Conservation (phyloP, 1,140 invertebrate genomes). For the Orchestia grillus region DNA sequence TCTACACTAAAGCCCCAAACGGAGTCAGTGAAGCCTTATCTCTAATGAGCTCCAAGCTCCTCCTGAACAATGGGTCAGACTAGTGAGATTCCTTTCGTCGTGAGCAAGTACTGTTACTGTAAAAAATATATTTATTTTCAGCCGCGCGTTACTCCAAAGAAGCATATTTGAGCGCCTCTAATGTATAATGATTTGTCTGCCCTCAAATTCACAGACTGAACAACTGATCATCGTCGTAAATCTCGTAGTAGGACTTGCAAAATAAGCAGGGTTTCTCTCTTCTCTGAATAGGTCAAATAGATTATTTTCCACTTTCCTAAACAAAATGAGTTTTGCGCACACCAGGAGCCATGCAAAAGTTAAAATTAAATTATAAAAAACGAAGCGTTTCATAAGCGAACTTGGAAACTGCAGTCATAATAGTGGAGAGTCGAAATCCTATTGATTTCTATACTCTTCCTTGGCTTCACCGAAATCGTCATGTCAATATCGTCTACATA, state of each 20-base stretch:
- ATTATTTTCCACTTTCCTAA: background rate
- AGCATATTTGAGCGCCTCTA: background rate
- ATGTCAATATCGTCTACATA: background rate
- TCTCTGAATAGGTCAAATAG: background rate
- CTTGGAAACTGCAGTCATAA: background rate
- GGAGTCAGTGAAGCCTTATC: background rate
- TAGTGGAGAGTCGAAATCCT: background rate
- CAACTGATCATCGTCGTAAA: background rate
- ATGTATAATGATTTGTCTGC: background rate
- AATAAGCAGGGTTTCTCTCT: background rate
- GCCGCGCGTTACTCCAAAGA: no score
- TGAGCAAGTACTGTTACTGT: background rate
- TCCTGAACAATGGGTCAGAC: background rate
- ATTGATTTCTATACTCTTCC: background rate
- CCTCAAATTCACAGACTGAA: background rate
- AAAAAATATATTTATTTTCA: no score
- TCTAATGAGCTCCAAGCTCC: background rate
- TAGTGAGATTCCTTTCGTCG: background rate
- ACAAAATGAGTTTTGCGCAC: background rate
- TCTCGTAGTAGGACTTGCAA: background rate
- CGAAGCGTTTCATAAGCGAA: background rate
- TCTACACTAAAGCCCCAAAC: background rate
- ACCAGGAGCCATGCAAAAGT: background rate
- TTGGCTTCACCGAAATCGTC: background rate
- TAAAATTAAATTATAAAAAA: background rate